Conservation (phyloP, 2,888 invertebrate species). For the Lingula anatina region DNA sequence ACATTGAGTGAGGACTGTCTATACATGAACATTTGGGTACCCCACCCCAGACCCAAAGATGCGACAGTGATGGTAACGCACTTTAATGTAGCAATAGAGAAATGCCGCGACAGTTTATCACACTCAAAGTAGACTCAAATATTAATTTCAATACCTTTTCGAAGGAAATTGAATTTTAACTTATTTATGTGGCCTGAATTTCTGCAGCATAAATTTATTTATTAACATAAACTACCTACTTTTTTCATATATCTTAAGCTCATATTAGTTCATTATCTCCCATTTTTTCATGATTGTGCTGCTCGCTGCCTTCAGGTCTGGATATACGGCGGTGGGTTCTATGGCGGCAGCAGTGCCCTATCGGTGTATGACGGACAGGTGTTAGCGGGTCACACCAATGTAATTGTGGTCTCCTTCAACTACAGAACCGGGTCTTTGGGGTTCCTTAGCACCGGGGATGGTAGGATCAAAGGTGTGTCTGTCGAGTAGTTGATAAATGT, state of each 20-base stretch:
- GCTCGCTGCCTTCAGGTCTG: slow-evolving; percentile 75
- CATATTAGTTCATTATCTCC: too few species aligned
- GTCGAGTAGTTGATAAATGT: background rate
- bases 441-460: slow-evolving; percentile 23
- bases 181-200: too few species aligned
- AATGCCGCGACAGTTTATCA: too few species aligned
- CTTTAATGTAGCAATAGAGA: background rate
- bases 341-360: slow-evolving; percentile 82
- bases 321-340: slow-evolving; percentile 63
- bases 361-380: slow-evolving; percentile 89
- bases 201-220: too few species aligned
- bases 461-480: slow-evolving; percentile 18
- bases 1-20: slow-evolving; percentile 87
- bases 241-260: too few species aligned
- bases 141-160: too few species aligned
- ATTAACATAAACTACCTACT: too few species aligned
- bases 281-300: slow-evolving; percentile 57
- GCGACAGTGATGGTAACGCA: slow-evolving; percentile 17
- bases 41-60: slow-evolving; percentile 50
- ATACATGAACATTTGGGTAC: slow-evolving; percentile 83
- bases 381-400: slow-evolving; percentile 78
- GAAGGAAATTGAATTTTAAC: too few species aligned
- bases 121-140: too few species aligned
- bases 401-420: slow-evolving; percentile 88
- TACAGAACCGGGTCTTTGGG: slow-evolving; percentile 88